Base-by-base conservation (phyloP, 2,888 invertebrate genomes). In the Piscicola geometra region DNA sequence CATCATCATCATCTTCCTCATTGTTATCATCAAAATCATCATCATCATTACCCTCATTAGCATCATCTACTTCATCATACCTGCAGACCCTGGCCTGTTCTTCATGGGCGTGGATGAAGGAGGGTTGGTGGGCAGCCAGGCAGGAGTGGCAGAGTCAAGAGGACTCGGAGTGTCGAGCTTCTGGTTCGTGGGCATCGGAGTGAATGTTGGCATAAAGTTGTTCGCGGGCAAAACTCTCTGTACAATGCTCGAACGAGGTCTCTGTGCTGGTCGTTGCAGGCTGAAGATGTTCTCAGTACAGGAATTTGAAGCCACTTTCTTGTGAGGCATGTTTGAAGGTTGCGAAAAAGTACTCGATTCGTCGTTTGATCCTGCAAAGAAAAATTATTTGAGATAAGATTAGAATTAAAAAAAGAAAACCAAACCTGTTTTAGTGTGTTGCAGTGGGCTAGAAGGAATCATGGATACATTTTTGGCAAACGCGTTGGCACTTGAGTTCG, bases 151-250 rank as follows among this genome's bases (percentile, higher is more conserved):
- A 28, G 68, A 21, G 12, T 30, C 30, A 25, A 32, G 21, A 5
- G 73, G 60, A 33, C 73, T 73, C n/a, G 64, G 64, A 64, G 73
- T 64, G 33, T 73, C 73, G 1, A 73, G 41, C 33, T 73, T 25
- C 0, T 60, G 56, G 36, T 60, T 73, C 15, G 60, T 71, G n/a
- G 52, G 70, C 21, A 41, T 25, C 0, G 35, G 21, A 25, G 21
- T 52, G 71, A 71, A 41, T 32, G 41, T 15, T 18, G n/a, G 33
- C 21, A 21, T 50, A 32, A n/a, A 50, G 30, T 50, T 50, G 18
- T 30, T 71, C 18, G 52, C 15, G 41, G 18, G 32, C 1, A 71
- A 71, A 30, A 50, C 28, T 32, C 50, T 71, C 33, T 32, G 52
- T 1, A 52, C 30, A 30, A 52, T 50, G 1, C 52, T 30, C 12